Conservation (phyloP, 2,113 vertebrate species). For the Talpa occidentalis region DNA sequence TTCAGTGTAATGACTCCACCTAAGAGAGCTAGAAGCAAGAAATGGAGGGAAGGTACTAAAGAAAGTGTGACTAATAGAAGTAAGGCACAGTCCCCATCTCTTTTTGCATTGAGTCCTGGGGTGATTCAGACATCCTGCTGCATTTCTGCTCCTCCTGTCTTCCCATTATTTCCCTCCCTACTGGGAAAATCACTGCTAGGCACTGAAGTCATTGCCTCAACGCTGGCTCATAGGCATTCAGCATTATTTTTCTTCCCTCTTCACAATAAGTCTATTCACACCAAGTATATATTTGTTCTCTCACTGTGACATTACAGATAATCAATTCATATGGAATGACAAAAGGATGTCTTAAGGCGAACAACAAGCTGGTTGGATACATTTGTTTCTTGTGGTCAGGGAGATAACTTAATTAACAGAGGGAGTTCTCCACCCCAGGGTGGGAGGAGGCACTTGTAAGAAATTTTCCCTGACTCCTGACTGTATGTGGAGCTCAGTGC, state of each 20-base stretch:
- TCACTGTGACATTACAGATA: constrained; percentile 26
- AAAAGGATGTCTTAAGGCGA: constrained; percentile 40
- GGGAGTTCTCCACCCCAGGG: neutral
- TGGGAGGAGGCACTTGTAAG: neutral
- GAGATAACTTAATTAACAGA: constrained; percentile 45
- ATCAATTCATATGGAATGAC: constrained; percentile 37
- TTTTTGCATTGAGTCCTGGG: neutral
- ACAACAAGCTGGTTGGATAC: neutral
- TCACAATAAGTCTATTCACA: constrained; percentile 61
- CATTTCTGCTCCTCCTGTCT: neutral
- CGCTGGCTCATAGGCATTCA: constrained; percentile 29
- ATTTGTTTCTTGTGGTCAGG: constrained; percentile 51
- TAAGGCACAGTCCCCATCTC: neutral
- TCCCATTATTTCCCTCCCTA: neutral
- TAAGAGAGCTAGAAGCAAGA: neutral
- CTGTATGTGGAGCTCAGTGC: neutral
- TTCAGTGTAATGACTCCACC: neutral
- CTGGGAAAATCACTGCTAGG: constrained; percentile 41
- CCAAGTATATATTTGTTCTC: constrained; percentile 35
- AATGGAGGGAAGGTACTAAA: neutral
- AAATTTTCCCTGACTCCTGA: neutral
- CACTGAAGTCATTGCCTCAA: neutral
- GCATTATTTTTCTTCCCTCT: neutral
- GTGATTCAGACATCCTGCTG: neutral
- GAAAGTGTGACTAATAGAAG: neutral